These are phyloP conservation scores for Apodemia hepburni DNA, from an alignment of 2,888 invertebrate genomes.

Conservation along the genomic window DNA sequence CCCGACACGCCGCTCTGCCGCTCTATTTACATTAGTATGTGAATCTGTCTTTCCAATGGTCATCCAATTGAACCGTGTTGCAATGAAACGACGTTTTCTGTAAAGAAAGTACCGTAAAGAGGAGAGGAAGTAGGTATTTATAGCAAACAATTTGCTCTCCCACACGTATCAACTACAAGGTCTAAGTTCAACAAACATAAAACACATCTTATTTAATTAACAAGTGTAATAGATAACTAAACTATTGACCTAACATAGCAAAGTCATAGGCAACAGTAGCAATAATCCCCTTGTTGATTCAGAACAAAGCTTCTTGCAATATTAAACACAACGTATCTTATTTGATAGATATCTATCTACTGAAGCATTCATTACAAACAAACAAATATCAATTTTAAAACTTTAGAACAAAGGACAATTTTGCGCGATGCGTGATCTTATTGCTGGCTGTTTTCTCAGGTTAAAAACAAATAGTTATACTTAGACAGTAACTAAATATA, in stretches of 20 bases:
- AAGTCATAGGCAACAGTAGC: conserved; percentile 4
- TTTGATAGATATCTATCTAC: conserved; percentile 4
- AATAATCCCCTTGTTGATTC: conserved; percentile 3
- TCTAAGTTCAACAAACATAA: neutral
- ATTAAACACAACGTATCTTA: conserved; percentile 2
- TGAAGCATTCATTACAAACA: neutral
- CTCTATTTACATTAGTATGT: too few species aligned
- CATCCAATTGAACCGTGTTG: too few species aligned
- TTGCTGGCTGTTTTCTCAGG: neutral
- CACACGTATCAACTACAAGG: neutral
- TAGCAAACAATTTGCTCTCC: neutral
- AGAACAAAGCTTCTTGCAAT: conserved; percentile 6
- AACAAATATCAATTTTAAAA: conserved; percentile 1
- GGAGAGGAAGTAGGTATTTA: neutral
- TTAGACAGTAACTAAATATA: neutral
- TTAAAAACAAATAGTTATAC: neutral
- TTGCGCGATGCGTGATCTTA: neutral
- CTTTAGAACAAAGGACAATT: neutral
- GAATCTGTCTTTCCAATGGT: too few species aligned
- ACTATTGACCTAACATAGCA: conserved; percentile 1
- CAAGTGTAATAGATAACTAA: conserved; percentile 3
- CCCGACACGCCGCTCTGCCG: too few species aligned
- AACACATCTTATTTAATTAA: neutral
- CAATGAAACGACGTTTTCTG: too few species aligned
- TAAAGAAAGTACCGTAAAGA: too few species aligned